A percentile compares a stretch with the other conserved stretches of the same genome.
These are phyloP conservation scores for Cataglyphis rosenhaueri DNA, from an alignment of 2,888 invertebrate species.

Conservation along the genomic window DNA sequence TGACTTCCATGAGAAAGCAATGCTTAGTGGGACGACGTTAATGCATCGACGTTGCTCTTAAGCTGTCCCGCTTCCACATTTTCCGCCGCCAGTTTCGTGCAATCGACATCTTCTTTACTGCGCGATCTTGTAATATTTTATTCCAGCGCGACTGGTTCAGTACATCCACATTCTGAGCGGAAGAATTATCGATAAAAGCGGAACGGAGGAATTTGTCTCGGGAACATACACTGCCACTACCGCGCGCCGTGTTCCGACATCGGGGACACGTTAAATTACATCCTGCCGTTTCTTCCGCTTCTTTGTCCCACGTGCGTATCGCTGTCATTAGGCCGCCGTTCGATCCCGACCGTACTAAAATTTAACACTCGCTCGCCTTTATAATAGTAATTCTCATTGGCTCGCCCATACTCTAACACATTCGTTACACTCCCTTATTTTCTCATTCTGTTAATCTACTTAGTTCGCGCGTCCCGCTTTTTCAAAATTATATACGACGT, in stretches of 20 bases:
- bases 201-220: constrained; percentile 40
- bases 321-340: constrained; percentile 12
- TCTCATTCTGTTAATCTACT: constrained; percentile 33
- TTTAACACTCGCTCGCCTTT: constrained; percentile 4
- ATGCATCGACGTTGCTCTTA: constrained; percentile 48
- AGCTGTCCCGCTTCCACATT: constrained; percentile 46
- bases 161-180: constrained; percentile 33
- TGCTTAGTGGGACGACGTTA: constrained; percentile 48
- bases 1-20: constrained; percentile 54
- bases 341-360: constrained; percentile 4
- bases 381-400: neutral
- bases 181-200: constrained; percentile 48
- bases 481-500: constrained; percentile 39
- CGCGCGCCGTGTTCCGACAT: constrained; percentile 16
- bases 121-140: constrained; percentile 46
- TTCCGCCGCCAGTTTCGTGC: constrained; percentile 38
- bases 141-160: constrained; percentile 38
- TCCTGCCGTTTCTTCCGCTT: constrained; percentile 10
- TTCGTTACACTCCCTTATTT: constrained; percentile 20
- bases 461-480: constrained; percentile 11
- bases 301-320: constrained; percentile 19
- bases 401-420: neutral
- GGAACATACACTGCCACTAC: constrained; percentile 30
- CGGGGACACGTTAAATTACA: constrained; percentile 38
- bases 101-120: constrained; percentile 52